phyloP scores from a whole-genome alignment of 2,113 vertebrate genomes.

The Cichladusa arquata region DNA sequence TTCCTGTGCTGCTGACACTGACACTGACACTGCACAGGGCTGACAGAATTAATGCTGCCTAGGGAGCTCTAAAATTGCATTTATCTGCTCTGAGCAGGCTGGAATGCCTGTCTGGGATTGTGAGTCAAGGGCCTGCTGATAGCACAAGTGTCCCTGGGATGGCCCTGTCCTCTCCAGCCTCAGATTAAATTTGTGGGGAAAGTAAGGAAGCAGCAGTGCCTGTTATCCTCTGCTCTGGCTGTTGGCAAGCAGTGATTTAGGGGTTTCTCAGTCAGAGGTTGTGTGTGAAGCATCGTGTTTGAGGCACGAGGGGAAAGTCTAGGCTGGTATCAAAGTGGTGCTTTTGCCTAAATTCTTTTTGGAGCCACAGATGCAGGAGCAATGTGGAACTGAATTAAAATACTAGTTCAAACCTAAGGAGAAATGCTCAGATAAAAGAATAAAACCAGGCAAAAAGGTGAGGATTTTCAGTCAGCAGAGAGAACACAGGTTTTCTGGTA shows the following conservation, averaged over 20 bases:
- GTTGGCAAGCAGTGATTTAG: neutral
- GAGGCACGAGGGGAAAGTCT: neutral
- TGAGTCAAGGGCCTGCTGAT: neutral
- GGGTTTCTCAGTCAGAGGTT: neutral
- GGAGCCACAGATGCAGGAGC: neutral
- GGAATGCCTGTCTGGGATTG: neutral
- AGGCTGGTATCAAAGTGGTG: neutral
- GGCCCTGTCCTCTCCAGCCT: neutral
- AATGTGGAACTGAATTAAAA: neutral
- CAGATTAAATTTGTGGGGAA: rapidly evolving
- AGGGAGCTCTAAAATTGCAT: neutral
- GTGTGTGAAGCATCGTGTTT: neutral
- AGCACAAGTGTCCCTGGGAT: neutral
- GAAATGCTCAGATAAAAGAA: neutral
- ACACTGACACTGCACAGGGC: neutral
- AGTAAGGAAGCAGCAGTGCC: neutral
- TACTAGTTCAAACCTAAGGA: neutral
- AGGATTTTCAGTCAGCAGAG: neutral
- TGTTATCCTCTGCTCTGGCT: neutral
- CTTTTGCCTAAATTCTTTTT: neutral
- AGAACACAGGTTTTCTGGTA: neutral
- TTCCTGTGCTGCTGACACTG: rapidly evolving
- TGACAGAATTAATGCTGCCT: rapidly evolving
- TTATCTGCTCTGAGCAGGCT: neutral
- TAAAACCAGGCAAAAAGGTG: rapidly evolving